Evolutionary conservation across 1,140 invertebrate genomes (phyloP).

Genomic region (Prorops nasuta): DNA sequence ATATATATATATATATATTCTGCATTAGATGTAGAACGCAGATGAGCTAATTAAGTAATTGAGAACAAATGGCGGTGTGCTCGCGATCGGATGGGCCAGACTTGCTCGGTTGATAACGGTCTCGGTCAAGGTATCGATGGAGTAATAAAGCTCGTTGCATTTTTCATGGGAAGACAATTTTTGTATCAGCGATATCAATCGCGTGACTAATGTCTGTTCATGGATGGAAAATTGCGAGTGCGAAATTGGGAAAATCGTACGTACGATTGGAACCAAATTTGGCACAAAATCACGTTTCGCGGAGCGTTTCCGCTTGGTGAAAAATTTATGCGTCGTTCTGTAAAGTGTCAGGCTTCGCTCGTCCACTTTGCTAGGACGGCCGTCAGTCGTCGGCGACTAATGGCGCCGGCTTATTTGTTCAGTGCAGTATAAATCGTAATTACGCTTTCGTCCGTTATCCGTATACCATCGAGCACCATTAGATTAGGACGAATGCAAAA

Average conservation of each 20-base stretch:
- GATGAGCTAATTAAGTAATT: no score
- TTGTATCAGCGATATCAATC: constrained; percentile 29
- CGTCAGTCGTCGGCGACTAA: background rate
- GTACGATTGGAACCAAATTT: constrained; percentile 33
- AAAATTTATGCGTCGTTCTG: constrained; percentile 20
- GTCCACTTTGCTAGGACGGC: background rate
- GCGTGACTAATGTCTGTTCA: constrained; percentile 22
- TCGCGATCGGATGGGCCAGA: no score
- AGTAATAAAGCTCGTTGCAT: no score
- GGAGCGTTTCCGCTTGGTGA: constrained; percentile 16
- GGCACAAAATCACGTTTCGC: constrained; percentile 31
- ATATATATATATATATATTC: no score
- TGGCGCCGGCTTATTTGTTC: no score
- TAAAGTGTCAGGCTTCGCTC: constrained; percentile 21
- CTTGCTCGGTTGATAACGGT: background rate
- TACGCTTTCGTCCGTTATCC: no score
- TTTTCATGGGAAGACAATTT: constrained; percentile 28
- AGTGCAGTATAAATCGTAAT: no score
- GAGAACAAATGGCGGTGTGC: no score
- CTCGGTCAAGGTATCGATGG: background rate
- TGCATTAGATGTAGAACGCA: no score
- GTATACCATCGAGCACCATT: no score
- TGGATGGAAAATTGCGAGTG: constrained; percentile 26
- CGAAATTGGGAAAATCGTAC: constrained; percentile 20
- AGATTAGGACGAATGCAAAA: no score